phyloP scores from a whole-genome alignment of 2,113 vertebrate species.

The Nesoenas mayeri region DNA sequence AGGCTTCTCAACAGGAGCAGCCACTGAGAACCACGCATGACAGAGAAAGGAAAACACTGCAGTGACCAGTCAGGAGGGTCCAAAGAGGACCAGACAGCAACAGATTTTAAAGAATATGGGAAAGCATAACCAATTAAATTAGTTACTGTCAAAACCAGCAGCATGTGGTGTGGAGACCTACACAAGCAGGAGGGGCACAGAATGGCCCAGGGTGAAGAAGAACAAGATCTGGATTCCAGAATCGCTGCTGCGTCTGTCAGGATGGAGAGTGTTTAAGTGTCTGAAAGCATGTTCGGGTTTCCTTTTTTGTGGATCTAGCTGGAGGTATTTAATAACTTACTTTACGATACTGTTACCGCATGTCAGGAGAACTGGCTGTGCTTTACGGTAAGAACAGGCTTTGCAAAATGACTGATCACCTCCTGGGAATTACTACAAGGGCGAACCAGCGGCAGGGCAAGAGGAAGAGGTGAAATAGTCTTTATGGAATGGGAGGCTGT shows the following conservation, averaged over 20 bases:
- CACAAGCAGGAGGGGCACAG: background rate
- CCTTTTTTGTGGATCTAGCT: background rate
- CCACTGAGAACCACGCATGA: background rate
- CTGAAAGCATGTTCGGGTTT: background rate
- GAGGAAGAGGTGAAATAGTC: background rate
- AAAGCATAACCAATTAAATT: background rate
- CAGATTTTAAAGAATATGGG: background rate
- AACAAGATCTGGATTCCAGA: background rate
- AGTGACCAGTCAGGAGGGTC: background rate
- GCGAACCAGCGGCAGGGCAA: background rate
- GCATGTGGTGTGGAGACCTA: background rate
- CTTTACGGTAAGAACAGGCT: background rate
- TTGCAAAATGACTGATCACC: background rate
- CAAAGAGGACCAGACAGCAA: background rate
- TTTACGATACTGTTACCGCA: background rate
- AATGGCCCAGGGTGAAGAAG: background rate
- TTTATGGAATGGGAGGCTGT: background rate
- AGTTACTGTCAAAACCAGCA: background rate
- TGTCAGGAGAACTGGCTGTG: background rate
- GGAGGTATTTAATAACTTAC: background rate
- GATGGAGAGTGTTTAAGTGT: background rate
- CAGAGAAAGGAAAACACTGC: background rate
- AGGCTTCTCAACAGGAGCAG: background rate
- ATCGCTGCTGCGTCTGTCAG: background rate
- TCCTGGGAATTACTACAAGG: background rate